A percentile compares a stretch with the other conserved stretches of the same genome.
Conservation (phyloP, 2,888 invertebrate genomes). For the Toxonevra muliebris region DNA sequence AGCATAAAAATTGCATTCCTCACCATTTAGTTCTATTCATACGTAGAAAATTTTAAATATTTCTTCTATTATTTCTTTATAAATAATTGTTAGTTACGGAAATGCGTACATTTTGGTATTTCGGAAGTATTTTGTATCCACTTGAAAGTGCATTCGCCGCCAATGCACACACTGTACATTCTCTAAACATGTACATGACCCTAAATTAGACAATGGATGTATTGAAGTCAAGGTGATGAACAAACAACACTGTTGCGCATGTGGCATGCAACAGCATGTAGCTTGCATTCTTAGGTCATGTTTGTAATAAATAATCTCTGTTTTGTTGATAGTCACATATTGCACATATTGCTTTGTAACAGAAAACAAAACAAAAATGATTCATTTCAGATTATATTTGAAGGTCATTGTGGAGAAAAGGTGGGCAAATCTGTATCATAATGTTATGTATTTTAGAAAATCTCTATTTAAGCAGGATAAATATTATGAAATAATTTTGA, state of each 20-base stretch:
- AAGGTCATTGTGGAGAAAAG: background rate
- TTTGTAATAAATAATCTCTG: no score
- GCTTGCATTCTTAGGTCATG: no score
- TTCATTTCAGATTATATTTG: background rate
- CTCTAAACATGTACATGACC: constrained; percentile 15
- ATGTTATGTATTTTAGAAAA: no score
- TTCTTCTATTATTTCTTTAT: constrained; percentile 3
- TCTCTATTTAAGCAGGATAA: no score
- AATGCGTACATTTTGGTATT: constrained; percentile 2
- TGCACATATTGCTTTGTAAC: no score
- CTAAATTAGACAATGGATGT: constrained; percentile 6
- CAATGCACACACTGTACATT: background rate
- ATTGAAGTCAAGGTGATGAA: constrained; percentile 21
- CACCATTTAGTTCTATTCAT: constrained; percentile 20
- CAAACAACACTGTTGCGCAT: background rate
- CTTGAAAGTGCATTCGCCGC: constrained; percentile 9
- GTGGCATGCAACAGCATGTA: no score
- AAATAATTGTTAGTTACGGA: constrained; percentile 7
- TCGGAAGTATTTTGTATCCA: constrained; percentile 11
- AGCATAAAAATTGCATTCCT: background rate
- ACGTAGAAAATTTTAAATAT: constrained; percentile 9
- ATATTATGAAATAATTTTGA: no score
- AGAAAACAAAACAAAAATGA: no score
- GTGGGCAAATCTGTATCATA: background rate
- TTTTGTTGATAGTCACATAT: no score